Percentiles rank a stretch among this genome's conserved stretches.
phyloP scores from a whole-genome alignment of 2,888 invertebrate genomes.

The Leucoma salicis region DNA sequence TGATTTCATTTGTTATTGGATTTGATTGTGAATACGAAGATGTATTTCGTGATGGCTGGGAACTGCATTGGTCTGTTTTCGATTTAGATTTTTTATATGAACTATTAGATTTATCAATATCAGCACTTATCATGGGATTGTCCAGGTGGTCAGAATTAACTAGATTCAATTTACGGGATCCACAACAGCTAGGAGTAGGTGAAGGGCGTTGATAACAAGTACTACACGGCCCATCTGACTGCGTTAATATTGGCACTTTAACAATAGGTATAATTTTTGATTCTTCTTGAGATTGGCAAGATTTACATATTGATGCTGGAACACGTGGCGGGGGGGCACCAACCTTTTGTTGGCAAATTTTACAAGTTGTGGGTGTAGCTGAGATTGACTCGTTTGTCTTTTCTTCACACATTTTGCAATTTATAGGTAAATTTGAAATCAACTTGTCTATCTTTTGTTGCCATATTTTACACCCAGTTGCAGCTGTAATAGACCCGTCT shows the following conservation, averaged over 20 bases:
- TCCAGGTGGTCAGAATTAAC: neutral
- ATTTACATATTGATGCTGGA: neutral
- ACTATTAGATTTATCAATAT: neutral
- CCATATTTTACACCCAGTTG: no score
- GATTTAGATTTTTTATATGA: neutral
- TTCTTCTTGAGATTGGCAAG: neutral
- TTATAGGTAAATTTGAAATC: no score
- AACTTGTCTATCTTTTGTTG: no score
- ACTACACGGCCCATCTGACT: neutral
- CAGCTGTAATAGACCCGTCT: neutral
- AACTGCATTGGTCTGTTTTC: neutral
- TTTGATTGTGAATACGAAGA: neutral
- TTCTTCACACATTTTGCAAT: no score
- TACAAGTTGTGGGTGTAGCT: neutral
- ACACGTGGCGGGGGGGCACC: neutral
- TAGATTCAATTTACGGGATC: neutral
- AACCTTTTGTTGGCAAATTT: neutral
- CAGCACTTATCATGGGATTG: neutral
- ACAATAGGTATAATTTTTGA: neutral
- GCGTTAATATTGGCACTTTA: neutral
- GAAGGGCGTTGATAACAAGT: neutral
- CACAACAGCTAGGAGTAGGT: neutral
- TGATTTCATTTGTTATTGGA: neutral
- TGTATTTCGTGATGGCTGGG: neutral
- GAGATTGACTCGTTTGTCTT: no score